Evolutionary conservation across 2,888 invertebrate genomes (phyloP).

Genomic region (Leptinotarsa juncta): DNA sequence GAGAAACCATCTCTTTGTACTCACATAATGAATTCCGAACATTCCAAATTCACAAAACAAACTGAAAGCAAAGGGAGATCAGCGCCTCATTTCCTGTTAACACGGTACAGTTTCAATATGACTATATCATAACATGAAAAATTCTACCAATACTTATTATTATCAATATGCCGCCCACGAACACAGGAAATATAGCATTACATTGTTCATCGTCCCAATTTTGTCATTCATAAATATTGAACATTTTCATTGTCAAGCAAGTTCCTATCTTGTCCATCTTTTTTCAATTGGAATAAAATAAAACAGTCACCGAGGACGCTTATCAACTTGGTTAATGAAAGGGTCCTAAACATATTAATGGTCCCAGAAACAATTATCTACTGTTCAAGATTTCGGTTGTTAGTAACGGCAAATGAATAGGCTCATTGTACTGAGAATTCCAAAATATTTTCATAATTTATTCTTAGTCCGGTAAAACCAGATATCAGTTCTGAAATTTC

Average conservation of each 20-base stretch:
- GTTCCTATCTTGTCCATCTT: background rate
- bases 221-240: constrained; percentile 18
- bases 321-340: constrained; percentile 10
- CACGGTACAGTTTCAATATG: constrained; percentile 1
- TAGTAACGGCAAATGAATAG: background rate
- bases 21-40: background rate
- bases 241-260: background rate
- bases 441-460: constrained; percentile 2
- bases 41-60: constrained; percentile 10
- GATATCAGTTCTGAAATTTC: background rate
- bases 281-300: background rate
- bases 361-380: constrained; percentile 12
- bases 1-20: background rate
- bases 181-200: constrained; percentile 12
- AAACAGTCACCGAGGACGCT: constrained; percentile 3
- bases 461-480: background rate
- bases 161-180: constrained; percentile 20
- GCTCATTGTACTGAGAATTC: background rate
- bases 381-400: constrained; percentile 13
- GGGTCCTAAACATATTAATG: background rate
- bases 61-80: background rate
- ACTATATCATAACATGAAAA: background rate
- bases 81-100: constrained; percentile 14
- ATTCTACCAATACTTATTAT: background rate
- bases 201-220: constrained; percentile 12